Percentiles rank a stretch among this genome's conserved stretches.
Evolutionary conservation across 2,888 invertebrate genomes (phyloP).

Genomic region (Drosophila subsilvestris): DNA sequence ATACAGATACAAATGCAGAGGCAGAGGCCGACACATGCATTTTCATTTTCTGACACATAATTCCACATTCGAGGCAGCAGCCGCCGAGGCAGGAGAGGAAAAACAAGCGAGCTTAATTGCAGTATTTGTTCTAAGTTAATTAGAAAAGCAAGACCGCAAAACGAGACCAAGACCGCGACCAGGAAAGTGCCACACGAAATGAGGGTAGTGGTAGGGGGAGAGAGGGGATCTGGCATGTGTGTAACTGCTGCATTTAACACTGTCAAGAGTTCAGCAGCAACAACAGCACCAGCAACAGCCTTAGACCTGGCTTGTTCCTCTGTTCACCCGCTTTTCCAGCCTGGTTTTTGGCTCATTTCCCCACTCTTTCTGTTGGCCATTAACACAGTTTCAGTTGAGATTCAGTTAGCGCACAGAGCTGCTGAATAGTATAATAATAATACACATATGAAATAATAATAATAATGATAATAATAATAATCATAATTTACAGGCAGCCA

Average conservation of each 20-base stretch:
- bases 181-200: slow-evolving; percentile 1
- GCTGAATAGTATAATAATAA: slow-evolving; percentile 58
- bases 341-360: slow-evolving; percentile 13
- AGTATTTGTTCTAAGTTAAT: slow-evolving; percentile 78
- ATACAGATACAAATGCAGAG: slow-evolving; percentile 32
- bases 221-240: slow-evolving; percentile 55
- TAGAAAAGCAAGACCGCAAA: slow-evolving; percentile 65
- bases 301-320: neutral
- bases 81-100: slow-evolving; percentile 44
- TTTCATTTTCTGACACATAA: slow-evolving; percentile 81
- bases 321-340: slow-evolving; percentile 33
- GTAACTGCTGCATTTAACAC: slow-evolving; percentile 76
- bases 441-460: slow-evolving; percentile 44
- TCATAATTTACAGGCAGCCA: slow-evolving; percentile 67
- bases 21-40: slow-evolving; percentile 51
- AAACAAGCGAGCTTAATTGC: slow-evolving; percentile 76
- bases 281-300: slow-evolving; percentile 22
- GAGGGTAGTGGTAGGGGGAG: neutral
- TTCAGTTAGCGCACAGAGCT: slow-evolving; percentile 53
- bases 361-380: slow-evolving; percentile 56
- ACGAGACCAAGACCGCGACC: slow-evolving; percentile 11
- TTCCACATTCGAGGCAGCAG: slow-evolving; percentile 74
- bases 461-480: slow-evolving; percentile 58
- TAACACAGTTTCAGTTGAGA: slow-evolving; percentile 69
- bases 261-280: slow-evolving; percentile 70